Percentiles rank a stretch among this genome's conserved stretches.
These are phyloP conservation scores for Cyprinodon diabolis DNA, from an alignment of 2,797 vertebrate species.

Conservation along the genomic window DNA sequence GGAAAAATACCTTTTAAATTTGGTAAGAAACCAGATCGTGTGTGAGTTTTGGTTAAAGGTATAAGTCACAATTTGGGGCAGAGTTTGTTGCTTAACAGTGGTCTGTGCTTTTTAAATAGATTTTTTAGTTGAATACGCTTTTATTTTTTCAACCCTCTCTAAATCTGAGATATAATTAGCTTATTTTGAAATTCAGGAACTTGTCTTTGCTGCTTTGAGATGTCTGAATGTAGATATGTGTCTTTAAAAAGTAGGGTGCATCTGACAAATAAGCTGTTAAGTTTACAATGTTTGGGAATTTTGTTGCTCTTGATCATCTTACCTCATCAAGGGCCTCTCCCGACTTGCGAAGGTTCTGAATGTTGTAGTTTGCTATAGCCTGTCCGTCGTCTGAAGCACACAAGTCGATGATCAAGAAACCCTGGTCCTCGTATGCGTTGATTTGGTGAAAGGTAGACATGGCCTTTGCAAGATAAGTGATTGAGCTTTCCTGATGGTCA, in stretches of 20 bases:
- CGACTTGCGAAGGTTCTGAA: slow-evolving; percentile 87
- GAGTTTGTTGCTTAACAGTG: too few relatives aligned
- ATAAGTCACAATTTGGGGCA: too few relatives aligned
- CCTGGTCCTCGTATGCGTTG: slow-evolving; percentile 89
- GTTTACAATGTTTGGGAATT: not conserved
- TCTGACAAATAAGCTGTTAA: not conserved
- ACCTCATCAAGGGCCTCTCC: slow-evolving; percentile 83
- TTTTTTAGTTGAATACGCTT: too few relatives aligned
- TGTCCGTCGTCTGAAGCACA: slow-evolving; percentile 86
- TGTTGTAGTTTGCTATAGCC: slow-evolving; percentile 74
- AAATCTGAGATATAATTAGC: too few relatives aligned
- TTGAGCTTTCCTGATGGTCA: slow-evolving; percentile 74
- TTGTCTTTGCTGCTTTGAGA: not conserved
- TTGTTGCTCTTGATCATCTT: slow-evolving; percentile 7
- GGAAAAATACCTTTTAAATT: too few relatives aligned
- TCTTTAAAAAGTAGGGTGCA: not conserved
- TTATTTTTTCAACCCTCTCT: too few relatives aligned
- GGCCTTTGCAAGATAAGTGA: slow-evolving; percentile 78
- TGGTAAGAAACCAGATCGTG: too few relatives aligned
- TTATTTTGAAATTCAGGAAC: not conserved
- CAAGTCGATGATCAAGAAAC: slow-evolving; percentile 87
- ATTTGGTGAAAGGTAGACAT: slow-evolving; percentile 89
- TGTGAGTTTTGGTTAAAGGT: too few relatives aligned
- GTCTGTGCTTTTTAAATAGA: too few relatives aligned
- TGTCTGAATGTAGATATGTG: not conserved